These are phyloP conservation scores for Deilephila porcellus DNA, from an alignment of 2,888 invertebrate species.

Conservation along the genomic window DNA sequence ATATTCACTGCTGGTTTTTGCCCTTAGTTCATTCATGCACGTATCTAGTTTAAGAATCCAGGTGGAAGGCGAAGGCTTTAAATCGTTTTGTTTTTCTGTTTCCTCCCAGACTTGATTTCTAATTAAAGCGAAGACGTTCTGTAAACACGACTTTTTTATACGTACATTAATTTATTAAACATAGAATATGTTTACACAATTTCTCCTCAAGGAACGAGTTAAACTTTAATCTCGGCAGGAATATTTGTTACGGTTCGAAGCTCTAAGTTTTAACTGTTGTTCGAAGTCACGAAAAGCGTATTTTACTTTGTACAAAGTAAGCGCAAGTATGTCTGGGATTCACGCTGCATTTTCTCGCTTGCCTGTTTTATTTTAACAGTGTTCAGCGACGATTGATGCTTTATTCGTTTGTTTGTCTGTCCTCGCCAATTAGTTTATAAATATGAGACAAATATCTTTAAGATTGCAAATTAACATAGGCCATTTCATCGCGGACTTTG, in stretches of 20 bases:
- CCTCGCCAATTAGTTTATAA: no score
- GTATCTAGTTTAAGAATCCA: neutral
- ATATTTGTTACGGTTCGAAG: neutral
- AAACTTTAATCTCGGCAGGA: neutral
- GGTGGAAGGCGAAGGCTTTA: neutral
- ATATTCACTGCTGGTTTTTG: constrained; percentile 18
- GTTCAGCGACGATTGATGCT: neutral
- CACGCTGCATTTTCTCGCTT: neutral
- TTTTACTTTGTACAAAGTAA: constrained; percentile 3
- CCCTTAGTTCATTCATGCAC: neutral
- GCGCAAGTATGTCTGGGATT: neutral
- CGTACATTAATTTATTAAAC: neutral
- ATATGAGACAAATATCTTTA: no score
- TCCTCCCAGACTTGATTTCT: neutral
- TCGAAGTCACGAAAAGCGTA: constrained; percentile 36
- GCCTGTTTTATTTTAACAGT: neutral
- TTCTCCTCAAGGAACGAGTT: neutral
- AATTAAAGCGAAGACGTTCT: neutral
- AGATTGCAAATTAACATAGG: no score
- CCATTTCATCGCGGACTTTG: no score
- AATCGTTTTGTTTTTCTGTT: neutral
- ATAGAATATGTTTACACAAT: no score
- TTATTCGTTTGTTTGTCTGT: neutral
- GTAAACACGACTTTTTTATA: neutral
- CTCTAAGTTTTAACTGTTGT: constrained; percentile 2